Conservation (phyloP, 2,888 invertebrate species). For the Strigamia transsilvanica region DNA sequence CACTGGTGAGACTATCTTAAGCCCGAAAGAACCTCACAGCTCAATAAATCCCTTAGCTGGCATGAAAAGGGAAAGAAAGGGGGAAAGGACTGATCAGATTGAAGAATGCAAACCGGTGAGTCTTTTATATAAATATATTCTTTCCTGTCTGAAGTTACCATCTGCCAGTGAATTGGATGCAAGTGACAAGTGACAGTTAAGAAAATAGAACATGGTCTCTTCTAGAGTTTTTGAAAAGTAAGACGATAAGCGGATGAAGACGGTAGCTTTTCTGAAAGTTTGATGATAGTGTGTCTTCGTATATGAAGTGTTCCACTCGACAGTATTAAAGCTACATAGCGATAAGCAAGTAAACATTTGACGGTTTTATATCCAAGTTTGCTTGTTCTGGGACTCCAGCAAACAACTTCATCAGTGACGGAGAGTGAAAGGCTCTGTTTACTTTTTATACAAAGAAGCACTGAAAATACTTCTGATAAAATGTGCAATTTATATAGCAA, state of each 20-base stretch:
- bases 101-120: not conserved
- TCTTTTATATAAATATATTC: not conserved
- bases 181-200: conserved; percentile 8
- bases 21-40: not conserved
- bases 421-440: not conserved
- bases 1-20: not conserved
- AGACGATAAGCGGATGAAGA: not conserved
- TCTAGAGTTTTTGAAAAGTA: not conserved
- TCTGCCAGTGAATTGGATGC: conserved; percentile 8
- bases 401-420: not conserved
- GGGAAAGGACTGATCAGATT: not conserved
- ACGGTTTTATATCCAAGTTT: not conserved
- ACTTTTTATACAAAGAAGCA: not conserved
- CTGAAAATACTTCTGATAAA: too few species aligned
- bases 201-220: conserved; percentile 2
- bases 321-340: not conserved
- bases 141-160: not conserved
- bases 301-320: not conserved
- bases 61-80: not conserved
- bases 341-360: conserved; percentile 1
- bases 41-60: conserved; percentile 3
- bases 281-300: not conserved
- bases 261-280: not conserved
- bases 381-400: not conserved
- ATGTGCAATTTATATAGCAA: too few species aligned